Base-by-base conservation (phyloP, 2,797 vertebrate genomes). In the Gymnopithys bicolor region DNA sequence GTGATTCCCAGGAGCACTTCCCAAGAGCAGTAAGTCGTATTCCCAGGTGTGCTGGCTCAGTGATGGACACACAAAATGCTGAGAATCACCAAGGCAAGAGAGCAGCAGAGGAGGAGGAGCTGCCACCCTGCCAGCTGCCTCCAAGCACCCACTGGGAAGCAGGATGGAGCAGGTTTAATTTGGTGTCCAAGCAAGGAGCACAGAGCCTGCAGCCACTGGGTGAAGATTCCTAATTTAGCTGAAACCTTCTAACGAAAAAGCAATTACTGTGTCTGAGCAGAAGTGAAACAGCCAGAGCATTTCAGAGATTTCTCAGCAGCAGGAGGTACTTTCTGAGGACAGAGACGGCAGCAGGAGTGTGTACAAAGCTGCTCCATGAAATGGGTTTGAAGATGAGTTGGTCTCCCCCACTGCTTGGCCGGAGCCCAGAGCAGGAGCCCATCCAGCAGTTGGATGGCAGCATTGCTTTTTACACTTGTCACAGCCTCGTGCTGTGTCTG, bases 401-500 rank as follows among this genome's bases (percentile, higher is more conserved):
- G 23, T 41, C 21, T 73, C 16, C 27, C 4, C 6, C 5, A 28
- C 1, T 0, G 8, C 32, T 11, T 16, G 10, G 14, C 58, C 71
- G 69, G 5, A 67, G 33, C 53, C 37, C 49, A 25, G 46, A 37
- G 41, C 58, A 70, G 70, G 5, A 73, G 64, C 52, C 13, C 24
- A 30, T 5, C 8, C 66, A 48, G 87, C 58, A 39, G n/a, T 0
- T 58, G 24, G 64, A 30, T 0, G 1, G 55, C 5, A 51, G 21
- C 11, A 12, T 23, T 56, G n/a, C 53, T 41, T 32, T 37, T 11
- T 60, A 24, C 35, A 1, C 27, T 10, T 46, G 28, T 23, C 18
- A 5, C 3, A 1, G 25, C 41, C 37, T 71, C 1, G 4, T 2
- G 2, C 8, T 4, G 0, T 12, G 23, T 14, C 45, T 0, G 2